Conservation (phyloP, 2,797 vertebrate genomes). For the Mastacembelus armatus region DNA sequence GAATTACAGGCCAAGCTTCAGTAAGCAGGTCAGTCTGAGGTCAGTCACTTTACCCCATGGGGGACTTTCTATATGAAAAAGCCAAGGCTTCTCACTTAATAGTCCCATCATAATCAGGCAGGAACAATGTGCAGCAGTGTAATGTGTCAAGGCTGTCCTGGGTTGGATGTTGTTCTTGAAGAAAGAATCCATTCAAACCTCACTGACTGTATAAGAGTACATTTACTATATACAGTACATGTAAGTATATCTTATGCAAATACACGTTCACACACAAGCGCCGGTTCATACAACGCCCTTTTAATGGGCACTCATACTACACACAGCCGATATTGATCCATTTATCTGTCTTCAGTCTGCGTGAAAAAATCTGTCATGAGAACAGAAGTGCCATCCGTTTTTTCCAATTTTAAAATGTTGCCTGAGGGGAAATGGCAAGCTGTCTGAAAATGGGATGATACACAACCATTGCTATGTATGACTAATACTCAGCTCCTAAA, state of each 20-base stretch:
- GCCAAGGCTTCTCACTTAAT: conserved; percentile 60
- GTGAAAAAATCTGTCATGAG: conserved; percentile 48
- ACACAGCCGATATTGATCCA: conserved; percentile 29
- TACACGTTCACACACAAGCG: conserved; percentile 28
- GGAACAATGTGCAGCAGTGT: conserved; percentile 70
- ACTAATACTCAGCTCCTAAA: conserved; percentile 67
- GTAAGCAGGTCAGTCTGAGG: conserved; percentile 74
- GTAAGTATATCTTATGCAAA: conserved; percentile 53
- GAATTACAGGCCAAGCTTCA: conserved; percentile 73
- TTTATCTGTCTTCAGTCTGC: conserved; percentile 54
- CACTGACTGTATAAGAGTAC: conserved; percentile 25
- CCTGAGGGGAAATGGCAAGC: conserved; percentile 66
- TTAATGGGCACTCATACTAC: conserved; percentile 34
- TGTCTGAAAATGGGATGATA: conserved; percentile 65
- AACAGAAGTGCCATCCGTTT: conserved; percentile 59
- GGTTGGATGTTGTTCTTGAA: conserved; percentile 42
- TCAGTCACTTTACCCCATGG: conserved; percentile 59
- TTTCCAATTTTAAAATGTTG: conserved; percentile 60
- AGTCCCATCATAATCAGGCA: conserved; percentile 60
- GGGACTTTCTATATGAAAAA: conserved; percentile 69
- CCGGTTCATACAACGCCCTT: conserved; percentile 21
- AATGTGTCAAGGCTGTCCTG: conserved; percentile 37
- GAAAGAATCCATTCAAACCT: conserved; percentile 61
- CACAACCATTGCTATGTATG: conserved; percentile 67
- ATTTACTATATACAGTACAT: conserved; percentile 24